Conservation (phyloP, 2,888 invertebrate species). For the Dyspetes luteomarginatus region DNA sequence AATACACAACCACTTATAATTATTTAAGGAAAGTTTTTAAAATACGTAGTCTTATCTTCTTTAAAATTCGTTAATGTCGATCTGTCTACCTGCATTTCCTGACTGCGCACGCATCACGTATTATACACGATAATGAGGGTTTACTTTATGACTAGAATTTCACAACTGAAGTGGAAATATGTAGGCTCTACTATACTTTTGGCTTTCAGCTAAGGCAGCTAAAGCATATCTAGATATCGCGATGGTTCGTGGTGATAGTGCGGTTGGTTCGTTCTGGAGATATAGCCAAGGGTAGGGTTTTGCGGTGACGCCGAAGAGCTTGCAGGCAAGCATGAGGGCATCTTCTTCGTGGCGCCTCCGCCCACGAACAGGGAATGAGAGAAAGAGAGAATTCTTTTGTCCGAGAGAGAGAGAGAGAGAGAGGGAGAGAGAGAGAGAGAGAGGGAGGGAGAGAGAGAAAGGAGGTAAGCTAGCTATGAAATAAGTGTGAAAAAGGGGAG, state of each 20-base stretch:
- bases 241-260: not conserved
- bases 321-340: constrained; percentile 38
- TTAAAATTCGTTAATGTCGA: too few species aligned
- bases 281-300: constrained; percentile 33
- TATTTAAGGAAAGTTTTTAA: too few species aligned
- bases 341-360: constrained; percentile 15
- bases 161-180: not conserved
- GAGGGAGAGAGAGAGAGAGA: constrained; percentile 27
- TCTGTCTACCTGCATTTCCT: too few species aligned
- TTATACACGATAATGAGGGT: constrained; percentile 27
- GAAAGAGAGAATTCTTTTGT: too few species aligned
- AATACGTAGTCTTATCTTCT: too few species aligned
- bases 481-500: constrained; percentile 60
- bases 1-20: too few species aligned
- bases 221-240: not conserved
- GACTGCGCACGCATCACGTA: too few species aligned
- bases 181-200: not conserved
- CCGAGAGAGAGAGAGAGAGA: constrained; percentile 19
- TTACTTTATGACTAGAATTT: too few species aligned
- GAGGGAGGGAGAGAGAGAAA: constrained; percentile 20
- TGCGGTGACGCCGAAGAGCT: constrained; percentile 49
- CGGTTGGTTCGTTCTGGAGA: not conserved
- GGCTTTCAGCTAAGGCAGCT: not conserved
- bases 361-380: constrained; percentile 13
- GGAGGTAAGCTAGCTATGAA: constrained; percentile 36